Conservation (phyloP, 2,797 vertebrate genomes). For the Enteromius anoplus region DNA sequence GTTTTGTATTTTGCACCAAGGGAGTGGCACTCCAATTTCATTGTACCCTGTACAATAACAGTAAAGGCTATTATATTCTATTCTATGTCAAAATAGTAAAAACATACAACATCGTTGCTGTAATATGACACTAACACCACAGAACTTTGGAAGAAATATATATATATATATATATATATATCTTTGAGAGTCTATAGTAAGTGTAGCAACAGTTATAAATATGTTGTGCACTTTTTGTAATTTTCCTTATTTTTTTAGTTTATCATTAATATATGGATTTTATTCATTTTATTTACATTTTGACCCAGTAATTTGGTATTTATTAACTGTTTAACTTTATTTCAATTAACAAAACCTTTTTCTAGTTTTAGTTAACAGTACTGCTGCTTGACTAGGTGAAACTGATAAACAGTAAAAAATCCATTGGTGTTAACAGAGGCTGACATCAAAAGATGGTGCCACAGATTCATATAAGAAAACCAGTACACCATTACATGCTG, state of each 20-base stretch:
- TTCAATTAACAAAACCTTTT: not conserved
- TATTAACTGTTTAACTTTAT: not conserved
- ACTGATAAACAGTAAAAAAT: not conserved
- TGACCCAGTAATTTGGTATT: not conserved
- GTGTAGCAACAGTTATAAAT: no score
- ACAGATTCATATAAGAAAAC: not conserved
- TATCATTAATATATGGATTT: not conserved
- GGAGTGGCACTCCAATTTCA: no score
- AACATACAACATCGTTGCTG: not conserved
- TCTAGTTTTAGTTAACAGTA: not conserved
- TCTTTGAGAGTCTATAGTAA: not conserved
- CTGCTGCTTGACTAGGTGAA: not conserved
- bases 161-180: not conserved
- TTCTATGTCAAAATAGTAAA: not conserved
- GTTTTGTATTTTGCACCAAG: no score
- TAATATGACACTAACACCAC: not conserved
- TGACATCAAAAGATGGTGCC: slow-evolving; percentile 25
- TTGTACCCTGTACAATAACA: no score
- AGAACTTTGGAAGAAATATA: not conserved
- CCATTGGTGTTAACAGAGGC: not conserved
- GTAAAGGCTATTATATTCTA: no score
- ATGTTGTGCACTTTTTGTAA: not conserved
- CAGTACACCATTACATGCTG: not conserved
- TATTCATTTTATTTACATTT: not conserved
- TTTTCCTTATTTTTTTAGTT: not conserved